Percentiles rank a stretch among this genome's conserved stretches.
Evolutionary conservation across 2,113 vertebrate genomes (phyloP).

Genomic region (Scalopus aquaticus): DNA sequence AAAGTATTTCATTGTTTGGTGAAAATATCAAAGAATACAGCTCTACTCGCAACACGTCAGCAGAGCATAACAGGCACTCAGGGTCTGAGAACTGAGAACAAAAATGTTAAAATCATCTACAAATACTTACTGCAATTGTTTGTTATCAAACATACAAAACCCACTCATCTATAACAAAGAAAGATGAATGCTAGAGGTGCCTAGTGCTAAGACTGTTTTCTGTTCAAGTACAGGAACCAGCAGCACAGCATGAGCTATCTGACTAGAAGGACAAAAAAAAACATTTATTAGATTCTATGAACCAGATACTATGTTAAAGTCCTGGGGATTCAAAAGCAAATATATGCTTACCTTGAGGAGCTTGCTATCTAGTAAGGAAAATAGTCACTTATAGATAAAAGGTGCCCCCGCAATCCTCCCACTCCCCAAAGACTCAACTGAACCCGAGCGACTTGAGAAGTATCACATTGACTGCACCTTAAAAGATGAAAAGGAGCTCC

Average conservation of each 20-base stretch:
- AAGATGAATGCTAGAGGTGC: not conserved
- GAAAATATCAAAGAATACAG: not conserved
- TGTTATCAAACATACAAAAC: too few relatives aligned
- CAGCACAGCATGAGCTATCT: not conserved
- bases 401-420: too few relatives aligned
- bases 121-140: not conserved
- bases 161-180: not conserved
- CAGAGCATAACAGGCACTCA: not conserved
- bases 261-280: not conserved
- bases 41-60: not conserved
- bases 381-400: not conserved
- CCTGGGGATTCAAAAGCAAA: not conserved
- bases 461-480: not conserved
- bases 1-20: not conserved
- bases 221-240: not conserved
- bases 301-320: not conserved
- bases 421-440: not conserved
- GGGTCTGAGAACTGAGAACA: not conserved
- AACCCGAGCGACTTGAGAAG: not conserved
- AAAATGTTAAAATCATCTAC: not conserved
- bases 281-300: not conserved
- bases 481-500: constrained; percentile 13
- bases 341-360: not conserved
- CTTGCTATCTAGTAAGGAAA: not conserved
- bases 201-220: not conserved